Percentiles rank a stretch among this genome's conserved stretches.
These are phyloP conservation scores for Alfaro cultratus DNA, from an alignment of 2,797 vertebrate species.

Conservation along the genomic window DNA sequence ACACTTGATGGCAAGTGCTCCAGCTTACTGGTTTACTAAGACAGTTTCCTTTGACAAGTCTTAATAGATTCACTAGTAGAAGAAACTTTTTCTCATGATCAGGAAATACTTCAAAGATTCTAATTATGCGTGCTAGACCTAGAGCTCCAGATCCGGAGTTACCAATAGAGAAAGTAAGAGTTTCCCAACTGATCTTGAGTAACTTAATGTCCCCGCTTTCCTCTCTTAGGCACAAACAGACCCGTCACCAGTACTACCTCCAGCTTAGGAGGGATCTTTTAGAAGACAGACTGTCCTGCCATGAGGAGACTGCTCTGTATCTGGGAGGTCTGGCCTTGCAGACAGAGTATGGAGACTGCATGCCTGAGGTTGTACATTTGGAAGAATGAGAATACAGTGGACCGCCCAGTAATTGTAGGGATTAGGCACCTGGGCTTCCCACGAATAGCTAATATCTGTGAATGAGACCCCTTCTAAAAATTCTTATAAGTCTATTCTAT, in stretches of 20 bases:
- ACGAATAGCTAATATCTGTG: background rate
- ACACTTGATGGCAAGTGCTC: background rate
- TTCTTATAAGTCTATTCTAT: background rate
- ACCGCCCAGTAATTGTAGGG: background rate
- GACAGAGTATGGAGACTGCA: conserved; percentile 87
- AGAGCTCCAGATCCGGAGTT: background rate
- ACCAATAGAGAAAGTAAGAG: background rate
- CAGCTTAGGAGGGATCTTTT: conserved; percentile 91
- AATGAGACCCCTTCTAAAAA: background rate
- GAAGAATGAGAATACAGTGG: background rate
- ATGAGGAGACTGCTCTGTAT: conserved; percentile 84
- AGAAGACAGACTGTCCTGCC: conserved; percentile 86
- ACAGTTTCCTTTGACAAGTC: background rate
- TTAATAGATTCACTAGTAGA: background rate
- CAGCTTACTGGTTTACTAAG: background rate
- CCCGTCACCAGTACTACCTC: conserved; percentile 90
- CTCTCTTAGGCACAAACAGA: conserved; percentile 83
- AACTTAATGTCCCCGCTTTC: background rate
- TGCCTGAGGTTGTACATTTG: conserved; percentile 81
- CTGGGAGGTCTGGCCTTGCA: conserved; percentile 90
- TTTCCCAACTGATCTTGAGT: background rate
- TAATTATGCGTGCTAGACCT: background rate
- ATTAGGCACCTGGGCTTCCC: background rate
- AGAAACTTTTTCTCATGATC: background rate
- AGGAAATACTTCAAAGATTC: background rate